These are phyloP conservation scores for Pristionchus arcanus DNA, from an alignment of 2,888 invertebrate species.

Conservation along the genomic window DNA sequence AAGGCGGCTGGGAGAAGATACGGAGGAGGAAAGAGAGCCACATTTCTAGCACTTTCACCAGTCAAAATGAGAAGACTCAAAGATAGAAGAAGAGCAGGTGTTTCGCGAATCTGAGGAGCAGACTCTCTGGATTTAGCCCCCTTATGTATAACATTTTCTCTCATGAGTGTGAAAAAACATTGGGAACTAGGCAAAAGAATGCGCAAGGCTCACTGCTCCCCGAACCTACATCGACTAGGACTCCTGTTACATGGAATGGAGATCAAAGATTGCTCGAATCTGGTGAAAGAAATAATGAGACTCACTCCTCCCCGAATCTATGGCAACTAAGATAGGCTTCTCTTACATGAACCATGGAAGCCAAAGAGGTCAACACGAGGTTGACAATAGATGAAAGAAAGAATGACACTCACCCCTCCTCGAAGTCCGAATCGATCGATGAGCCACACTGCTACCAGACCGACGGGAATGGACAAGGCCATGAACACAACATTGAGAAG, in stretches of 20 bases:
- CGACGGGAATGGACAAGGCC: constrained; percentile 80
- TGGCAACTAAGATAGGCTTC: not conserved
- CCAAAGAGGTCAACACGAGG: no score
- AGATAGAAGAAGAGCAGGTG: not conserved
- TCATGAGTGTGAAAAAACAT: not conserved
- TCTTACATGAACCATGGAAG: not conserved
- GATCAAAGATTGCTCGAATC: no score
- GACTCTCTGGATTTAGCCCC: no score
- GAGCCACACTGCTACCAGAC: constrained; percentile 81
- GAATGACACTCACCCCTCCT: constrained; percentile 78
- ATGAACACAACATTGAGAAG: constrained; percentile 81
- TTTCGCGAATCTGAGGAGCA: not conserved
- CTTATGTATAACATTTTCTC: no score
- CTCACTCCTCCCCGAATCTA: no score
- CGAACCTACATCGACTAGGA: not conserved
- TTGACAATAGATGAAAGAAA: not conserved
- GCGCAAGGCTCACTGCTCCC: no score
- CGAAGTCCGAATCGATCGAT: constrained; percentile 81
- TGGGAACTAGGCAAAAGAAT: no score
- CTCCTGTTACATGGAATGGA: not conserved
- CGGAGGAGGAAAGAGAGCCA: not conserved
- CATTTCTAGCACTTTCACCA: no score
- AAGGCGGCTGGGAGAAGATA: not conserved
- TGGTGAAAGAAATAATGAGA: no score
- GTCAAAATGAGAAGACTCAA: no score